phyloP scores from a whole-genome alignment of 2,888 invertebrate species.

The Mechanitis messenoides region DNA sequence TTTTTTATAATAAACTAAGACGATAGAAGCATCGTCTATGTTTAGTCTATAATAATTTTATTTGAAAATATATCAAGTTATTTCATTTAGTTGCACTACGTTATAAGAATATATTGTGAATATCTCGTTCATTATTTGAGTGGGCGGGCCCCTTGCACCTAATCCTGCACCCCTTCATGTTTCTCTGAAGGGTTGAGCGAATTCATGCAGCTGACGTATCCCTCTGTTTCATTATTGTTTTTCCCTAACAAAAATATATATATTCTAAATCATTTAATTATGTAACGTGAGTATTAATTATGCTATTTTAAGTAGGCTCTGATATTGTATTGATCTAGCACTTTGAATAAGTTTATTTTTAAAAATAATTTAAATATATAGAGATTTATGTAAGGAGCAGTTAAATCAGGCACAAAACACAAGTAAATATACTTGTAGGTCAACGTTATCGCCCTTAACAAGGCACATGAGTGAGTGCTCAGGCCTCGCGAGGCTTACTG shows the following conservation, averaged over 20 bases:
- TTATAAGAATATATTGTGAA: neutral
- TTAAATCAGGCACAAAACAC: conserved; percentile 16
- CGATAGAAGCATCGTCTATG: too few species aligned
- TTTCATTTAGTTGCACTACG: neutral
- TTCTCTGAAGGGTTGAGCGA: conserved; percentile 2
- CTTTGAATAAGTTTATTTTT: too few species aligned
- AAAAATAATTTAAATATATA: too few species aligned
- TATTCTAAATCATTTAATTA: too few species aligned
- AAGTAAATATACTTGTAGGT: conserved; percentile 20
- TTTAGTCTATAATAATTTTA: too few species aligned
- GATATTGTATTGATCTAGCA: too few species aligned
- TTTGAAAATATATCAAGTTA: too few species aligned
- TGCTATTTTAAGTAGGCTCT: too few species aligned
- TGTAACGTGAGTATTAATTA: too few species aligned
- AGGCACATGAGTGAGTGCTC: conserved; percentile 36
- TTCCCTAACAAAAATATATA: neutral
- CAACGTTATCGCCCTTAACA: conserved; percentile 44
- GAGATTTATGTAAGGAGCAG: neutral
- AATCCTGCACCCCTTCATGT: conserved; percentile 6
- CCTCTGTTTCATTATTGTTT: conserved; percentile 4
- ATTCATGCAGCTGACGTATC: conserved; percentile 7
- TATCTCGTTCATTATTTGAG: neutral
- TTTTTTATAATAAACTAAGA: too few species aligned
- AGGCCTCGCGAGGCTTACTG: conserved; percentile 32
- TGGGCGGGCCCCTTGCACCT: neutral